Base-by-base conservation (phyloP, 92 coral and sea anemone genomes). In the Metridium senile region DNA sequence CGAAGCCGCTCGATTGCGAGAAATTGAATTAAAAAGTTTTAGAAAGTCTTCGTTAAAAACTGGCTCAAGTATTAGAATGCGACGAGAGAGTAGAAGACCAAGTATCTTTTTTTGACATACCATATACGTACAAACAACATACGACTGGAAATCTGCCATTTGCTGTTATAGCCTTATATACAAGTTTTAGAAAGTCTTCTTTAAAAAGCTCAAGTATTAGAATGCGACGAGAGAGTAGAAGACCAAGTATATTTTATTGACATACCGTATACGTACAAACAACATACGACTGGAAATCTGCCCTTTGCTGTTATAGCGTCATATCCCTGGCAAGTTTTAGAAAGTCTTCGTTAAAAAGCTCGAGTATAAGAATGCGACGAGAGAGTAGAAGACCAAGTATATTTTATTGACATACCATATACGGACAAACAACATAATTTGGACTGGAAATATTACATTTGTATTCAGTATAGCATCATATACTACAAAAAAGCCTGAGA, bases 11-110 rank as follows among this genome's bases (percentile, higher is more conserved):
- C 76, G 77, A 70, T 63, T 74, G 43, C 39, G 43, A 18, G 76
- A 93, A 10, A 73, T 88, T n/a, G 88, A 88, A 66, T 66, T 91
- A 70, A 81, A 70, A 39, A 81, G 85, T 49, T 76, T 90, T 43
- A 70, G 92, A 62, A 57, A 71, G 35, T 54, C 66, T 0, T 79
- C 84, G 2, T 22, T 58, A 30, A 54, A 56, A 49, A 26, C 32
- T 7, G 23, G 16, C 2, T 54, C 76, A 9, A 79, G 84, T 70
- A 22, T 79, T 1, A 56, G 78, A 58, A 25, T 23, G 65, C 54
- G 78, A 29, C 51, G 78, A 25, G 78, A 73, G 22, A 73, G 66
- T 71, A 71, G 61, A 59, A 8, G 65, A 25, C 28, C n/a, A 54
- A 54, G 61, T 17, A 22, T 17, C 9, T 17, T 17, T 22, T 54